Percentiles rank a stretch among this genome's conserved stretches.
Evolutionary conservation across 2,888 invertebrate species (phyloP).

Genomic region (Ceraclea dissimilis): DNA sequence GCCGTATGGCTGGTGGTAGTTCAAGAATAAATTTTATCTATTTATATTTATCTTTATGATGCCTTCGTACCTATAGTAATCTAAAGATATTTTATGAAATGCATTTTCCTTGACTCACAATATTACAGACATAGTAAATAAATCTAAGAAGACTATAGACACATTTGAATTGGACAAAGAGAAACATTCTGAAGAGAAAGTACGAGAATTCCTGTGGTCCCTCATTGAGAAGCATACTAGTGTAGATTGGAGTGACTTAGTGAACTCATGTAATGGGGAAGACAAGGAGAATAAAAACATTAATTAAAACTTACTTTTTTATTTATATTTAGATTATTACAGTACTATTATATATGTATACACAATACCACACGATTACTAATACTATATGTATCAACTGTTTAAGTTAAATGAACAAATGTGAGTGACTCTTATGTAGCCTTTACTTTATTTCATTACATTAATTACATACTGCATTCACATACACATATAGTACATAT

Average conservation of each 20-base stretch:
- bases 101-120: constrained; percentile 1
- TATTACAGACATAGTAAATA: constrained; percentile 22
- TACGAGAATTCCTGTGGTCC: constrained; percentile 20
- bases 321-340: background rate
- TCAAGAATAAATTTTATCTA: too few relatives aligned
- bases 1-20: too few relatives aligned
- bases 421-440: too few relatives aligned
- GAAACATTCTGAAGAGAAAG: constrained; percentile 11
- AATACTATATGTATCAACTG: too few relatives aligned
- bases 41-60: too few relatives aligned
- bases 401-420: too few relatives aligned
- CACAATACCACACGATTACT: too few relatives aligned
- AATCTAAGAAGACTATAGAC: constrained; percentile 16
- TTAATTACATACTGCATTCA: too few relatives aligned
- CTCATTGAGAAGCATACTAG: constrained; percentile 15
- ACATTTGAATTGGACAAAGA: constrained; percentile 20
- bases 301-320: constrained; percentile 8
- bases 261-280: background rate
- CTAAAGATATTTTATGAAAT: too few relatives aligned
- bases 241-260: constrained; percentile 19
- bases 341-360: background rate
- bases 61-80: too few relatives aligned
- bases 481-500: too few relatives aligned
- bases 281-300: constrained; percentile 20
- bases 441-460: too few relatives aligned